Percentiles rank a stretch among this genome's conserved stretches.
Conservation (phyloP, 2,113 vertebrate genomes). For the Perognathus longimembris region DNA sequence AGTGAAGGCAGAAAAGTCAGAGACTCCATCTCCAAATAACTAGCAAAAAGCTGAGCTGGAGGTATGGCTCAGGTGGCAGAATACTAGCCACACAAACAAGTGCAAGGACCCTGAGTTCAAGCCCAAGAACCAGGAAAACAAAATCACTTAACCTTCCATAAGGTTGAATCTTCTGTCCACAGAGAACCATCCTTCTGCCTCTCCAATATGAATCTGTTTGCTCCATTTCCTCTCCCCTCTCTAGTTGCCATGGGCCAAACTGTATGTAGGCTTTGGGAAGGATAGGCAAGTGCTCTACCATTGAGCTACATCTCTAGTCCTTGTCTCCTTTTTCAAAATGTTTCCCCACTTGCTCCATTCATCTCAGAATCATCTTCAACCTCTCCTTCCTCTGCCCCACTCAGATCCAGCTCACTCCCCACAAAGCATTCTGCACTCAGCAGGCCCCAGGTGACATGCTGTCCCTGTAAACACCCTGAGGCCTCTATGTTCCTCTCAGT, state of each 20-base stretch:
- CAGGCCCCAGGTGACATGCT: neutral
- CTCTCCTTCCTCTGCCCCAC: neutral
- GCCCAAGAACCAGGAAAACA: too few relatives aligned
- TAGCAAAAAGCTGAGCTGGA: too few relatives aligned
- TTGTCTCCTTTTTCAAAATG: neutral
- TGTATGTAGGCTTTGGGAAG: too few relatives aligned
- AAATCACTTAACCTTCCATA: neutral
- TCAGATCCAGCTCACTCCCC: neutral
- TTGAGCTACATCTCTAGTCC: neutral
- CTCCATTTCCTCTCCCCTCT: neutral
- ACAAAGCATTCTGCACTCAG: neutral
- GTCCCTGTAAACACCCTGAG: neutral
- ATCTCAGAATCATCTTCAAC: neutral
- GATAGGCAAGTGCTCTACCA: neutral
- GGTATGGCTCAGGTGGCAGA: too few relatives aligned
- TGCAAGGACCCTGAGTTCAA: too few relatives aligned
- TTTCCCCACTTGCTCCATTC: neutral
- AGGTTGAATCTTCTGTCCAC: neutral
- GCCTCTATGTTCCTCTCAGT: neutral
- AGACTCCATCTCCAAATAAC: too few relatives aligned
- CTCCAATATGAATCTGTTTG: neutral
- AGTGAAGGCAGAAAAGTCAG: too few relatives aligned
- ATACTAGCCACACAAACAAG: too few relatives aligned
- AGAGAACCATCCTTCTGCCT: neutral
- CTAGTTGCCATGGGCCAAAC: neutral